Evolutionary conservation across 1,140 invertebrate species (phyloP).

Genomic region (Lepidurus couesii): DNA sequence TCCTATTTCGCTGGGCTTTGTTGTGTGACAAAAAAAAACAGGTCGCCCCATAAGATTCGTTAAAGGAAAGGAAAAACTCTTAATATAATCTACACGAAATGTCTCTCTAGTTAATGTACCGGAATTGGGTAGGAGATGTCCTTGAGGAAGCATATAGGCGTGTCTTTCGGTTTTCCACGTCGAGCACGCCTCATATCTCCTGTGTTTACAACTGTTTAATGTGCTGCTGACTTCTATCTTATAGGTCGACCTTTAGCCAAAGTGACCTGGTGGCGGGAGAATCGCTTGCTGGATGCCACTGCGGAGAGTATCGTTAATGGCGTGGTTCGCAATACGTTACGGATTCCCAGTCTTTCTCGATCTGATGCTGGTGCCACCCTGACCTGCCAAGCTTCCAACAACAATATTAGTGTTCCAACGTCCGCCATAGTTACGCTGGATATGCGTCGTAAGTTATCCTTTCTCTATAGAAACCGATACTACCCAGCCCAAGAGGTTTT

Average conservation of each 20-base stretch:
- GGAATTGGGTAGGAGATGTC: background rate
- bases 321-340: slow-evolving; percentile 64
- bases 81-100: slow-evolving; percentile 16
- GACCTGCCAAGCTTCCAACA: slow-evolving; percentile 77
- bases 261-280: slow-evolving; percentile 73
- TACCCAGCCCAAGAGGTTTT: no score
- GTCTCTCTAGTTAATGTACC: slow-evolving; percentile 4
- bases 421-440: slow-evolving; percentile 76
- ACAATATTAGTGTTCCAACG: slow-evolving; percentile 67
- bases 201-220: background rate
- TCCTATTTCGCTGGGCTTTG: no score
- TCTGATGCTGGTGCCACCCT: slow-evolving; percentile 72
- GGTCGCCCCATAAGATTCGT: no score
- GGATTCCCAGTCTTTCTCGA: slow-evolving; percentile 61
- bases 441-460: slow-evolving; percentile 73
- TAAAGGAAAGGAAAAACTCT: background rate
- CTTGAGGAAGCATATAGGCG: slow-evolving; percentile 12
- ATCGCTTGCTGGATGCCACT: slow-evolving; percentile 53
- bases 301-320: slow-evolving; percentile 49
- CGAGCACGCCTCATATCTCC: background rate
- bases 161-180: slow-evolving; percentile 9
- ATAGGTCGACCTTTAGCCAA: slow-evolving; percentile 69
- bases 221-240: slow-evolving; percentile 21
- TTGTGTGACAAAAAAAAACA: no score
- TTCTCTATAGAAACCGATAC: no score